phyloP scores from a whole-genome alignment of 2,113 vertebrate species.

The Ploceus nigricollis region DNA sequence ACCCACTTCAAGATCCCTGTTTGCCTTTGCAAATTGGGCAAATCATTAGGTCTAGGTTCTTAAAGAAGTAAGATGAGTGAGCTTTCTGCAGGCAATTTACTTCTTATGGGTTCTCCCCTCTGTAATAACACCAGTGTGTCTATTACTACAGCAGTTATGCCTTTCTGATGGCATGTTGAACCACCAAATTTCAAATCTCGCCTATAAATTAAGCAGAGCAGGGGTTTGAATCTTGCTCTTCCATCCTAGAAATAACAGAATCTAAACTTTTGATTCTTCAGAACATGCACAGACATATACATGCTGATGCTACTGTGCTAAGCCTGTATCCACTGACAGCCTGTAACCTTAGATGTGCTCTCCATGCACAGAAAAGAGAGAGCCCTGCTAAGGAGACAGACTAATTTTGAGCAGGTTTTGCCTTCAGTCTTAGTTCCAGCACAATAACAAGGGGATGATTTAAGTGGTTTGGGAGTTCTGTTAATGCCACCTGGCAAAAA shows the following conservation, averaged over 20 bases:
- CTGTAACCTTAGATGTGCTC: not conserved
- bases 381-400: not conserved
- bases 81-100: not conserved
- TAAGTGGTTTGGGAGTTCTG: not conserved
- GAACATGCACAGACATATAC: not conserved
- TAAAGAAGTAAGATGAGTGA: not conserved
- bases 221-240: not conserved
- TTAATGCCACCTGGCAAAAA: not conserved
- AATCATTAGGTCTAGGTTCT: not conserved
- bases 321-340: not conserved
- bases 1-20: not conserved
- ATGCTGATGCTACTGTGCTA: not conserved
- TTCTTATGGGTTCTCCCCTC: not conserved
- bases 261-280: not conserved
- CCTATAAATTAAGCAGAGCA: not conserved
- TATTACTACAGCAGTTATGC: not conserved
- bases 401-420: not conserved
- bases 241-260: not conserved
- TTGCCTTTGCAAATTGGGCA: not conserved
- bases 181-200: not conserved
- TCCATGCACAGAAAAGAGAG: not conserved
- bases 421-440: not conserved
- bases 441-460: not conserved
- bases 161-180: not conserved
- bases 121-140: not conserved